Evolutionary conservation across 2,888 invertebrate species (phyloP).

Genomic region (Chaetogeoica ovagalla): DNA sequence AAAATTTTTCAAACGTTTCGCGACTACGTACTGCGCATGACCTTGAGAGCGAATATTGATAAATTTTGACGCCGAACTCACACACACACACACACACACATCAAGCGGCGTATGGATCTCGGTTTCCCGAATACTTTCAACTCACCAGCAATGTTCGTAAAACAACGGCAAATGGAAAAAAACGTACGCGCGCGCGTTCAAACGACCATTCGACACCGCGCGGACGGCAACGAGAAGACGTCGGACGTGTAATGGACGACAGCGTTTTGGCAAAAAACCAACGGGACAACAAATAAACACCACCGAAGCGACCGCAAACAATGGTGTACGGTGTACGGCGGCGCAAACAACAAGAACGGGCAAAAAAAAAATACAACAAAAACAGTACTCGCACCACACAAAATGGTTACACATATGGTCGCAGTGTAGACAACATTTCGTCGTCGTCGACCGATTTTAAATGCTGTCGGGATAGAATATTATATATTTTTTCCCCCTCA

Average conservation of each 20-base stretch:
- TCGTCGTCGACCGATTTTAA: no score
- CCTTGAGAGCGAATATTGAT: slow-evolving; percentile 44
- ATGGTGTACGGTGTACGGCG: background rate
- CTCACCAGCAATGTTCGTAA: slow-evolving; percentile 27
- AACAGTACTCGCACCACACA: slow-evolving; percentile 29
- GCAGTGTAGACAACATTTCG: slow-evolving; percentile 34
- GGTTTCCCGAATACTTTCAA: background rate
- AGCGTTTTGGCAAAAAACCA: background rate
- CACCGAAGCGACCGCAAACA: background rate
- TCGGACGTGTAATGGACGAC: background rate
- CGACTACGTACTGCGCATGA: slow-evolving; percentile 34
- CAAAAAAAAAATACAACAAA: background rate
- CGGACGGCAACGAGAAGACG: no score
- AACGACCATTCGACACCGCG: background rate
- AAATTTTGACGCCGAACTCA: slow-evolving; percentile 16
- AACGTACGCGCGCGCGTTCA: background rate
- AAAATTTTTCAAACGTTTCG: background rate
- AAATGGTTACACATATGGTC: slow-evolving; percentile 41
- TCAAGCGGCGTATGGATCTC: background rate
- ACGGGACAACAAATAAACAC: background rate
- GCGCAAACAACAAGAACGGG: background rate
- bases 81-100: background rate
- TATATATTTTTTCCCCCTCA: no score
- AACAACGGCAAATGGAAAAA: background rate
- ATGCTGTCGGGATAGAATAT: no score